A percentile compares a stretch with the other conserved stretches of the same genome.
Evolutionary conservation across 2,888 invertebrate genomes (phyloP).

Genomic region (Eurytoma californica): DNA sequence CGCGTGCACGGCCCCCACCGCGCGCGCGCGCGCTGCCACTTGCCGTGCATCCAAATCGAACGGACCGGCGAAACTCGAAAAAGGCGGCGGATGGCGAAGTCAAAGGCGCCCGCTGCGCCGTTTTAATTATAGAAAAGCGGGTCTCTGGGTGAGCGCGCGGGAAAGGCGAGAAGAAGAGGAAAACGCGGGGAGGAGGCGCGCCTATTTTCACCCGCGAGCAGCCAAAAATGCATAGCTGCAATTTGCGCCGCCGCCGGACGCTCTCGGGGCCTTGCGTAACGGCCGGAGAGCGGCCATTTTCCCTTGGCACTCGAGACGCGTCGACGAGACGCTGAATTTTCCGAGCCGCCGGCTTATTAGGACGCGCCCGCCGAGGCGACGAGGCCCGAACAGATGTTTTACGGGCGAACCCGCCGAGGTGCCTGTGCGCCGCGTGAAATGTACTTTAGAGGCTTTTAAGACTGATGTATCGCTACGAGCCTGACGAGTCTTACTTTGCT

Average conservation of each 20-base stretch:
- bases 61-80: no score
- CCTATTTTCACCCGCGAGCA: slow-evolving; percentile 55
- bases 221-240: slow-evolving; percentile 61
- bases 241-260: slow-evolving; percentile 37
- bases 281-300: slow-evolving; percentile 23
- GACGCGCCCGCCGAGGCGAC: not conserved
- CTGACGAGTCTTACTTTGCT: not conserved
- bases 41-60: not conserved
- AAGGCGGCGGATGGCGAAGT: not conserved
- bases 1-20: not conserved
- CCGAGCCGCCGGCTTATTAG: slow-evolving; percentile 4
- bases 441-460: no score
- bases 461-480: no score
- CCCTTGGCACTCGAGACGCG: slow-evolving; percentile 19
- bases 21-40: not conserved
- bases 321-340: slow-evolving; percentile 25
- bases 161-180: slow-evolving; percentile 45
- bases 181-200: slow-evolving; percentile 35
- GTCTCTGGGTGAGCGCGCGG: slow-evolving; percentile 15
- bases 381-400: not conserved
- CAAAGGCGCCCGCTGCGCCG: not conserved
- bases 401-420: not conserved
- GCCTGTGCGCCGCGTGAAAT: not conserved
- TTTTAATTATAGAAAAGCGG: slow-evolving; percentile 47
- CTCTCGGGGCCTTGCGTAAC: slow-evolving; percentile 59